A percentile compares a stretch with the other conserved stretches of the same genome.
phyloP scores from a whole-genome alignment of 2,797 vertebrate species.

The Mormyrus proboscirostris region DNA sequence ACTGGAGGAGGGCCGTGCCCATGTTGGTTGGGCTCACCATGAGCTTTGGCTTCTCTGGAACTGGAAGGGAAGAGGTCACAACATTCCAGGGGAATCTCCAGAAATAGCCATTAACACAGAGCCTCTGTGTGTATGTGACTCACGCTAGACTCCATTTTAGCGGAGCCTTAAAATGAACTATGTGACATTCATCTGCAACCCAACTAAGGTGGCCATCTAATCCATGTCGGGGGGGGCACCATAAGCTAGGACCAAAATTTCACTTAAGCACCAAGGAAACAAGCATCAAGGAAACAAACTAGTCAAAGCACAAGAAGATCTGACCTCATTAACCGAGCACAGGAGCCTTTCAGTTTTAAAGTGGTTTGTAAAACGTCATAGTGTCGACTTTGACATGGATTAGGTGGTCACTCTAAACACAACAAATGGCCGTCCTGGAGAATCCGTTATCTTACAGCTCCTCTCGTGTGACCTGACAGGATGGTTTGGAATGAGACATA shows the following conservation, averaged over 20 bases:
- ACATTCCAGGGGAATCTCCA: slow-evolving; percentile 31
- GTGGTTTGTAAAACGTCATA: not conserved
- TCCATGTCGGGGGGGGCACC: not conserved
- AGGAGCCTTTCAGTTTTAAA: not conserved
- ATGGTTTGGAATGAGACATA: not conserved
- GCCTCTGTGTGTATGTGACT: not conserved
- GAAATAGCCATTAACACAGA: slow-evolving; percentile 1
- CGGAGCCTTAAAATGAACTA: not conserved
- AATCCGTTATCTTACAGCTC: not conserved
- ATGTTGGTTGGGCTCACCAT: slow-evolving; percentile 97
- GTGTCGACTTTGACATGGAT: not conserved
- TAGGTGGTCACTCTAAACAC: not conserved
- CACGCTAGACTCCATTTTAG: not conserved
- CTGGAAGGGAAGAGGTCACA: slow-evolving; percentile 56
- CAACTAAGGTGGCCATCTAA: not conserved
- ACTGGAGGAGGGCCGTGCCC: slow-evolving; percentile 95
- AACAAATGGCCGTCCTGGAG: not conserved
- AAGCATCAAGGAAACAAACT: not conserved
- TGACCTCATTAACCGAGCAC: not conserved
- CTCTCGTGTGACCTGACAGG: not conserved
- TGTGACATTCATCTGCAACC: not conserved
- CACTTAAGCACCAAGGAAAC: not conserved
- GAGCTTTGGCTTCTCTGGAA: slow-evolving; percentile 92
- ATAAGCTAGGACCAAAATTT: not conserved
- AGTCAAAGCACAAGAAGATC: not conserved